phyloP scores from a whole-genome alignment of 1,140 invertebrate genomes.

The Arion vulgaris region DNA sequence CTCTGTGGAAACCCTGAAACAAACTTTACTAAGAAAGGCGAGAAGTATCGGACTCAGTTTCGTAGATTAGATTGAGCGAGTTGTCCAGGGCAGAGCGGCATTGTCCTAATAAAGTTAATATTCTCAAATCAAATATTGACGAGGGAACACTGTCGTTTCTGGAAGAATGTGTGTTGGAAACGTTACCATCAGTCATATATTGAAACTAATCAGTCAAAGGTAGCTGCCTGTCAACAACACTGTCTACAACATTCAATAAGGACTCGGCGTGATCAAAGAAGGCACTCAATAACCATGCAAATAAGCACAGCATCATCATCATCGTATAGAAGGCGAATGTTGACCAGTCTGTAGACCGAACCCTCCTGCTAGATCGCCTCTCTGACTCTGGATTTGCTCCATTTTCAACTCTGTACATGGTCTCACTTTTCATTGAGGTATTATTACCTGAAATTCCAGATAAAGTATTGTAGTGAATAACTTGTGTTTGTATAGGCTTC shows the following conservation, averaged over 20 bases:
- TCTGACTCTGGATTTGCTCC: neutral
- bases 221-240: constrained; percentile 3
- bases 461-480: no score
- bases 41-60: no score
- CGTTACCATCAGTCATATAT: no score
- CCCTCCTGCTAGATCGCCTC: neutral
- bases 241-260: neutral
- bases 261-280: neutral
- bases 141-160: no score
- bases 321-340: constrained; percentile 20
- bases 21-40: no score
- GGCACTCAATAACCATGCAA: constrained; percentile 14
- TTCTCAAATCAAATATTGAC: no score
- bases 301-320: neutral
- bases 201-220: neutral
- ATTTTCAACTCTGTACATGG: neutral
- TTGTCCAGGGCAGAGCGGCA: no score
- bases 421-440: neutral
- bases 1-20: no score
- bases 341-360: neutral
- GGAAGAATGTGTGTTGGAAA: no score
- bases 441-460: neutral
- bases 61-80: no score
- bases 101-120: no score
- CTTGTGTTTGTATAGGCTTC: no score